A percentile compares a stretch with the other conserved stretches of the same genome.
phyloP scores from a whole-genome alignment of 2,888 invertebrate species.

The Rhabditophanes sp. region DNA sequence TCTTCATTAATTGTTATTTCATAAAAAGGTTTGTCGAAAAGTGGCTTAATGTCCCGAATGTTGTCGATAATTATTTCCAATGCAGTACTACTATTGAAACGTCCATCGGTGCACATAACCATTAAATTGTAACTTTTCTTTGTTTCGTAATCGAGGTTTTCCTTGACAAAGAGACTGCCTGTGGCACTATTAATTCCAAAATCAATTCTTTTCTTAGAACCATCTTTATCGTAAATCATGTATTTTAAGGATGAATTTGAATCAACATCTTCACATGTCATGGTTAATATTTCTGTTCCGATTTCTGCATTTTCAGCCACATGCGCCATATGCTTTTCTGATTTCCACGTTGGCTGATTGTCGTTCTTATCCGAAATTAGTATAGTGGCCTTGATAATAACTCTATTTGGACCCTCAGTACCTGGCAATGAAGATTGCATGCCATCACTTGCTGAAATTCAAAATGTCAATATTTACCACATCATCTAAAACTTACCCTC shows the following conservation, averaged over 20 bases:
- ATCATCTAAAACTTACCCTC: too few species aligned
- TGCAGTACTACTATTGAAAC: slow-evolving; percentile 51
- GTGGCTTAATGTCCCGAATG: slow-evolving; percentile 46
- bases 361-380: slow-evolving; percentile 94
- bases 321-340: slow-evolving; percentile 18
- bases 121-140: slow-evolving; percentile 40
- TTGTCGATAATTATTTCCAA: slow-evolving; percentile 53
- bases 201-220: slow-evolving; percentile 15
- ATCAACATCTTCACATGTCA: slow-evolving; percentile 38
- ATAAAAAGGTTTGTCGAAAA: slow-evolving; percentile 39
- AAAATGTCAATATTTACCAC: too few species aligned
- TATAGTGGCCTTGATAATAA: slow-evolving; percentile 75
- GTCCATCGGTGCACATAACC: slow-evolving; percentile 10
- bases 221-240: slow-evolving; percentile 4
- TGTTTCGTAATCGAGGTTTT: slow-evolving; percentile 36
- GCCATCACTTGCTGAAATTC: slow-evolving; percentile 83
- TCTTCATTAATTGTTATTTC: slow-evolving; percentile 33
- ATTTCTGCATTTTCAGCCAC: slow-evolving; percentile 24
- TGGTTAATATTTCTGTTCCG: slow-evolving; percentile 16
- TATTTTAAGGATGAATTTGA: slow-evolving; percentile 5
- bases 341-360: slow-evolving; percentile 85
- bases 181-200: slow-evolving; percentile 38
- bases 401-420: slow-evolving; percentile 33
- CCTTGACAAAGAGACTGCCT: slow-evolving; percentile 38
- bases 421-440: slow-evolving; percentile 65